A percentile compares a stretch with the other conserved stretches of the same genome.
Conservation (phyloP, 2,888 invertebrate genomes). For the Parnassius glacialis region DNA sequence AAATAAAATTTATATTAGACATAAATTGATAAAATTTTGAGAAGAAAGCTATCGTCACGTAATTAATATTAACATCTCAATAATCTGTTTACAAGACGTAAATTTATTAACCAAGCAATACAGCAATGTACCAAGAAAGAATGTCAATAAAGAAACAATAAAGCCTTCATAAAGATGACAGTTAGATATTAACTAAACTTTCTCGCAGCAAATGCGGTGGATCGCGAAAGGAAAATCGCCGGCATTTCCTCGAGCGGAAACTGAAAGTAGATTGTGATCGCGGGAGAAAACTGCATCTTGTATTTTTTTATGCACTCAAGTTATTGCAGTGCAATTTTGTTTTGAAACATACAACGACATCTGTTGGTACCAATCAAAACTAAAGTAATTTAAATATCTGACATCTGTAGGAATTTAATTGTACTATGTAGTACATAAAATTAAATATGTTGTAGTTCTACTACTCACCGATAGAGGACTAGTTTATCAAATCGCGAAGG, state of each 20-base stretch:
- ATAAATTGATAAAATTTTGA: no score
- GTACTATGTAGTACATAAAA: neutral
- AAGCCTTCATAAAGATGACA: constrained; percentile 8
- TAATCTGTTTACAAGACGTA: no score
- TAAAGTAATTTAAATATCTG: constrained; percentile 32
- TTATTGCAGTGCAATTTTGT: constrained; percentile 17
- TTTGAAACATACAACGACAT: constrained; percentile 44
- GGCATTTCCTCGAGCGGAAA: constrained; percentile 76
- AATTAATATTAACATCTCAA: no score
- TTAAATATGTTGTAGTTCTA: constrained; percentile 22
- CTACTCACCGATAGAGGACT: constrained; percentile 44
- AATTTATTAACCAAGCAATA: no score
- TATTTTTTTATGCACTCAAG: constrained; percentile 31
- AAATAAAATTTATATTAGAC: no score
- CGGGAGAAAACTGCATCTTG: constrained; percentile 65
- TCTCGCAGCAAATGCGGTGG: constrained; percentile 64
- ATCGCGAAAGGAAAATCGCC: constrained; percentile 70
- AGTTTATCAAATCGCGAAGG: neutral
- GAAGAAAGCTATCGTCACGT: no score
- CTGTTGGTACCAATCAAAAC: constrained; percentile 36
- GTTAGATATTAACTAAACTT: constrained; percentile 17
- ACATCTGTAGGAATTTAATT: constrained; percentile 43
- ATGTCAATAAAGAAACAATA: neutral
- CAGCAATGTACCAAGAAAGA: no score
- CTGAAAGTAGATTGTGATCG: constrained; percentile 69